These are phyloP conservation scores for Scaptomyza flava DNA, from an alignment of 2,888 invertebrate species.

Conservation along the genomic window DNA sequence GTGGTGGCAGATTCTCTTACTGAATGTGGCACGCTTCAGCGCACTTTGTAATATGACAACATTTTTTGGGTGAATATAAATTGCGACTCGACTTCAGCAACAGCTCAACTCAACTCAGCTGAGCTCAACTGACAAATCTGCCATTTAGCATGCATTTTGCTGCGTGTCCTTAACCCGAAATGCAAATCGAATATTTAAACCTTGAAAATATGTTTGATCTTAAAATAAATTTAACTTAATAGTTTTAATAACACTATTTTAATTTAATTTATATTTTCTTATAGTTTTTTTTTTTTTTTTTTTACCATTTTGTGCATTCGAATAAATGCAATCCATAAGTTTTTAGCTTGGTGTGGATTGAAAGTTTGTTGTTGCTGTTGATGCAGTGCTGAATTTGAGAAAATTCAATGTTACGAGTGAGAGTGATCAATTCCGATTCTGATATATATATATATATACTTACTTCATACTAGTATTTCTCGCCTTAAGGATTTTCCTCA, in stretches of 20 bases:
- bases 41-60: conserved; percentile 70
- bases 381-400: no score
- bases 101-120: conserved; percentile 27
- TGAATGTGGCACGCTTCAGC: conserved; percentile 66
- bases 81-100: conserved; percentile 22
- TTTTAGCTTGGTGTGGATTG: background rate
- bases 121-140: conserved; percentile 12
- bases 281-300: no score
- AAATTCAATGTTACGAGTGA: no score
- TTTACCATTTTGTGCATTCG: no score
- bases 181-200: background rate
- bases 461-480: background rate
- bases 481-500: conserved; percentile 8
- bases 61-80: conserved; percentile 50
- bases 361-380: background rate
- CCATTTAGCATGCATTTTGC: background rate
- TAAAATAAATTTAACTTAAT: no score
- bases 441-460: background rate
- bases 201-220: background rate
- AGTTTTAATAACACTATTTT: no score
- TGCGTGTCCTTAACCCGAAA: conserved; percentile 4
- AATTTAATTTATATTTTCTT: no score
- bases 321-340: no score
- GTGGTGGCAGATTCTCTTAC: conserved; percentile 24
- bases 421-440: background rate